These are phyloP conservation scores for Heteromurus nitidus DNA, from an alignment of 2,888 invertebrate species.

Conservation along the genomic window DNA sequence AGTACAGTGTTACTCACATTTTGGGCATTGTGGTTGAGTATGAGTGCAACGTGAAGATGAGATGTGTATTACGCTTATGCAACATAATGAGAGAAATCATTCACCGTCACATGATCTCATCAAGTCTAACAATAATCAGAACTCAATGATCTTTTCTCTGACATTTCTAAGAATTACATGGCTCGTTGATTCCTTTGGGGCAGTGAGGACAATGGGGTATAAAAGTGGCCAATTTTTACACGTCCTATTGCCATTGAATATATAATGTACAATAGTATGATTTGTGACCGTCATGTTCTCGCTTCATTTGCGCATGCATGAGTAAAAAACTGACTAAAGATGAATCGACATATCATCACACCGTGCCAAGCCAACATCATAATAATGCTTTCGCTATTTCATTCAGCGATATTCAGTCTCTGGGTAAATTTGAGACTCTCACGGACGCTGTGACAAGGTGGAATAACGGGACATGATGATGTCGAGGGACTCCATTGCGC, in stretches of 20 bases:
- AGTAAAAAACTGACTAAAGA: no score
- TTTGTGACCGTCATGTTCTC: conserved; percentile 25
- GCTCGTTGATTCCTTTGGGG: conserved; percentile 25
- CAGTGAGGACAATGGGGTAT: not conserved
- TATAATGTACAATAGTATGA: not conserved
- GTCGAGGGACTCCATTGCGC: conserved; percentile 33
- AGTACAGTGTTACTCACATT: no score
- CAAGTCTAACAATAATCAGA: conserved; percentile 22
- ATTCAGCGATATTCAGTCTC: conserved; percentile 12
- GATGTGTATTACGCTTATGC: no score
- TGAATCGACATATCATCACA: conserved; percentile 8
- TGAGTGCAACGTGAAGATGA: conserved; percentile 1
- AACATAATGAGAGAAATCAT: conserved; percentile 46
- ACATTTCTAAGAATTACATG: conserved; percentile 29
- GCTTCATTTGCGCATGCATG: conserved; percentile 33
- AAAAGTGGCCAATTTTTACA: no score
- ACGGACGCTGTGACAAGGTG: conserved; percentile 18
- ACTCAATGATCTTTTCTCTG: conserved; percentile 32
- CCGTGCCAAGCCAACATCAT: conserved; percentile 1
- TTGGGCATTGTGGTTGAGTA: conserved; percentile 8
- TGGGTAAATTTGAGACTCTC: conserved; percentile 21
- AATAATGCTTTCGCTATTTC: not conserved
- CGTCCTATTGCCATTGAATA: no score
- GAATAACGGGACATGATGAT: conserved; percentile 42
- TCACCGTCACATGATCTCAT: conserved; percentile 38